Evolutionary conservation across 2,797 vertebrate species (phyloP).

Genomic region (Ctenopoma multispine): DNA sequence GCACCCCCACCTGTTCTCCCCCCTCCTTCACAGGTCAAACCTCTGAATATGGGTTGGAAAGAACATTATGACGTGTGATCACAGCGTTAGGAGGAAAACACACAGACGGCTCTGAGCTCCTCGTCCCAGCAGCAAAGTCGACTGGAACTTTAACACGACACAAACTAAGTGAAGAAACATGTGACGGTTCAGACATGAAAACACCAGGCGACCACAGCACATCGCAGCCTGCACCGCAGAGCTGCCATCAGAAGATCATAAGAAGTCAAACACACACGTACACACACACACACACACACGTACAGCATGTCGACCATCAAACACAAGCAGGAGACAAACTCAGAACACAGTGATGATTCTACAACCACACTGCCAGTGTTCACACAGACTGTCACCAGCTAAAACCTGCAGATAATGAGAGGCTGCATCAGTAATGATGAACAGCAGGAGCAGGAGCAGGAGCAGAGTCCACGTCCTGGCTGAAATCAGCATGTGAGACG

Average conservation of each 20-base stretch:
- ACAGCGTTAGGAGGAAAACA: too few species aligned
- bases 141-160: background rate
- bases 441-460: background rate
- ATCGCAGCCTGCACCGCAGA: background rate
- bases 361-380: background rate
- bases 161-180: background rate
- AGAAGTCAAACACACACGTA: too few species aligned
- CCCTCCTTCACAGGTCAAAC: too few species aligned
- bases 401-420: too few species aligned
- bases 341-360: background rate
- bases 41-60: too few species aligned
- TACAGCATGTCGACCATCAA: background rate
- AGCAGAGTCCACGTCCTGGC: background rate
- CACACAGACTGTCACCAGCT: too few species aligned
- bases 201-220: conserved; percentile 8
- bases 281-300: background rate
- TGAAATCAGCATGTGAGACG: background rate
- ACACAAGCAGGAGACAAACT: background rate
- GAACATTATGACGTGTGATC: too few species aligned
- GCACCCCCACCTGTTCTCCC: too few species aligned
- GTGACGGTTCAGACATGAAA: conserved; percentile 1
- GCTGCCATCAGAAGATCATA: background rate
- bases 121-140: background rate
- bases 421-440: background rate
- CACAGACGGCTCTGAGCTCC: background rate